Evolutionary conservation across 2,797 vertebrate genomes (phyloP).

Genomic region (Tiaroga cobitis): DNA sequence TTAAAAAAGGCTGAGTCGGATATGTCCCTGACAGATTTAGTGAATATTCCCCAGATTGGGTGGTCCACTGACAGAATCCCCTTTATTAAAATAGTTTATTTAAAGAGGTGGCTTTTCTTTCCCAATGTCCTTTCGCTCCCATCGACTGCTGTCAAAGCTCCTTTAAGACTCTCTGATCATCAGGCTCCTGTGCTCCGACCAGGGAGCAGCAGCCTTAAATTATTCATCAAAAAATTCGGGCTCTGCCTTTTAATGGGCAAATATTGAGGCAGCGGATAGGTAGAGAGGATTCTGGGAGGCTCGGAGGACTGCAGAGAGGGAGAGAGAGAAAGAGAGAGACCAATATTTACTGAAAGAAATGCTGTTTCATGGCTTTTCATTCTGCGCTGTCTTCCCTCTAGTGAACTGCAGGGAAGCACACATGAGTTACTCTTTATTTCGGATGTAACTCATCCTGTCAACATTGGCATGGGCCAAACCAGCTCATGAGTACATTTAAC

Average conservation of each 20-base stretch:
- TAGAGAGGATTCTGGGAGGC: constrained; percentile 56
- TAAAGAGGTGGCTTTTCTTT: constrained; percentile 27
- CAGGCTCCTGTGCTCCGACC: constrained; percentile 60
- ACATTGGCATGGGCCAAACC: constrained; percentile 44
- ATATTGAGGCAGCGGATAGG: constrained; percentile 61
- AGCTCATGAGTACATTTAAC: constrained; percentile 38
- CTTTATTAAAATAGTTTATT: constrained; percentile 17
- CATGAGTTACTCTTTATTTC: constrained; percentile 60
- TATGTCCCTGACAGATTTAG: constrained; percentile 5
- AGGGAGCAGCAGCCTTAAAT: constrained; percentile 57
- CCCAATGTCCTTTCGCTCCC: constrained; percentile 50
- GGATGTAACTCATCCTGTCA: constrained; percentile 59
- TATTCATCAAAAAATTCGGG: constrained; percentile 58
- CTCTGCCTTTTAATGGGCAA: constrained; percentile 64
- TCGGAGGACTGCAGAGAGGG: constrained; percentile 51
- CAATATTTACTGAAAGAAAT: constrained; percentile 60
- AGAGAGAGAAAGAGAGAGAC: constrained; percentile 36
- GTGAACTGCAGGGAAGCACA: constrained; percentile 58
- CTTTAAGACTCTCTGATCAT: constrained; percentile 62
- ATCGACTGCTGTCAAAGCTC: constrained; percentile 58
- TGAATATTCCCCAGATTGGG: constrained; percentile 24
- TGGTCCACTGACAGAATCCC: constrained; percentile 42
- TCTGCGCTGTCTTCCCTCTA: constrained; percentile 50
- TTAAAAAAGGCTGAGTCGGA: background rate
- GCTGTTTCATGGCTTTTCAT: constrained; percentile 63